Percentiles rank a stretch among this genome's conserved stretches.
Evolutionary conservation across 2,888 invertebrate genomes (phyloP).

Genomic region (Phaonia tiefii): DNA sequence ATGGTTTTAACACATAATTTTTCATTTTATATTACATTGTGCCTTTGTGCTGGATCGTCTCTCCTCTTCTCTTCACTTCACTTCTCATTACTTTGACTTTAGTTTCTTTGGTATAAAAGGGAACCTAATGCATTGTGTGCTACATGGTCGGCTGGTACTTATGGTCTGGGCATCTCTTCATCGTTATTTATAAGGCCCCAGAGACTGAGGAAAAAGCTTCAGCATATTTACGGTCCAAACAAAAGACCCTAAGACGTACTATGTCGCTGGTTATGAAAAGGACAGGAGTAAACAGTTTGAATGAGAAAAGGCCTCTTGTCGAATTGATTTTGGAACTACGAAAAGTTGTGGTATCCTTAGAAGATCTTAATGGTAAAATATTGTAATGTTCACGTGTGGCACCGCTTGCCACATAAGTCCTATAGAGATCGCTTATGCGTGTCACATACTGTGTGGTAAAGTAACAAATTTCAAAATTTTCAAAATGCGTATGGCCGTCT

Average conservation of each 20-base stretch:
- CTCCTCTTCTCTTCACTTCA: background rate
- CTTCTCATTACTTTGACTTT: conserved; percentile 3
- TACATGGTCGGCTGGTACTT: background rate
- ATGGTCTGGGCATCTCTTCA: conserved; percentile 41
- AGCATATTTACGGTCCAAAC: conserved; percentile 34
- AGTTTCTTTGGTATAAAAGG: conserved; percentile 7
- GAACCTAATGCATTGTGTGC: conserved; percentile 45
- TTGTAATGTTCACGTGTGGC: too few relatives aligned
- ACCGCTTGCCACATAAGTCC: too few relatives aligned
- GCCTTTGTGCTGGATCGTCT: background rate
- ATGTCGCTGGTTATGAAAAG: too few relatives aligned
- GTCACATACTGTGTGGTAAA: too few relatives aligned
- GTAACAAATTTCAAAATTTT: too few relatives aligned
- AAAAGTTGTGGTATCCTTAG: too few relatives aligned
- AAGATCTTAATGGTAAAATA: too few relatives aligned
- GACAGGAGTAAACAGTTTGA: too few relatives aligned
- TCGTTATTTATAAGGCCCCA: conserved; percentile 56
- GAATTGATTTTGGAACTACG: too few relatives aligned
- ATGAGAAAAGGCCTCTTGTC: too few relatives aligned
- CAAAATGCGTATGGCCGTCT: too few relatives aligned
- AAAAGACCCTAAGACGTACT: conserved; percentile 32
- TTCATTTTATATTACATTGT: conserved; percentile 58
- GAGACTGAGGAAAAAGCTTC: conserved; percentile 39
- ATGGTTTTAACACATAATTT: conserved; percentile 64
- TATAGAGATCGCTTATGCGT: too few relatives aligned